A percentile compares a stretch with the other conserved stretches of the same genome.
Evolutionary conservation across 2,888 invertebrate genomes (phyloP).

Genomic region (Cephus spinipes): DNA sequence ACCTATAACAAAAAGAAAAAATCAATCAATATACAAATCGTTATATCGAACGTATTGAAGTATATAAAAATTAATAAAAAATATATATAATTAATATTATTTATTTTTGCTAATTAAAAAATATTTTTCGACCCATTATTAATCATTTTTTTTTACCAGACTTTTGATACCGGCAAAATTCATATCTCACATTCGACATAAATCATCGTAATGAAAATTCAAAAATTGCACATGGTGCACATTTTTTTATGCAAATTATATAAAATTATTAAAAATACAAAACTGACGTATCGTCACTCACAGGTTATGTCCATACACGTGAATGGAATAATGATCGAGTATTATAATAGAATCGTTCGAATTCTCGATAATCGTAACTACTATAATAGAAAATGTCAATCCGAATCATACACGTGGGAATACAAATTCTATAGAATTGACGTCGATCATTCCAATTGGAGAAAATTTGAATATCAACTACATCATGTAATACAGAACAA

Average conservation of each 20-base stretch:
- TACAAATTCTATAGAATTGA: neutral
- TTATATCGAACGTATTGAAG: no score
- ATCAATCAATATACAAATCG: no score
- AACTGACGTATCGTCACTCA: neutral
- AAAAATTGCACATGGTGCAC: constrained; percentile 19
- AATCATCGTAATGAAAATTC: neutral
- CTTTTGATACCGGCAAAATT: no score
- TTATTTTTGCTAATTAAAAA: no score
- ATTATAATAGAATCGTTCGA: neutral
- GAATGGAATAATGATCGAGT: neutral
- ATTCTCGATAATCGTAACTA: neutral
- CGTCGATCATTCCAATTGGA: neutral
- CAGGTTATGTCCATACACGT: neutral
- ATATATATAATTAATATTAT: no score
- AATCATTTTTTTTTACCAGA: no score
- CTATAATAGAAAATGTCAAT: neutral
- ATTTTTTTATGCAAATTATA: constrained; percentile 17
- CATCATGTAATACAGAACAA: neutral
- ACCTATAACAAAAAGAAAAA: neutral
- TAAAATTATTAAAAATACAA: neutral
- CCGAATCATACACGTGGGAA: neutral
- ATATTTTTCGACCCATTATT: no score
- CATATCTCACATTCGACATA: no score
- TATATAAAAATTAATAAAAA: no score
- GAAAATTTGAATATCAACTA: neutral